Conservation (phyloP, 2,113 vertebrate species). For the Phodopus roborovskii region DNA sequence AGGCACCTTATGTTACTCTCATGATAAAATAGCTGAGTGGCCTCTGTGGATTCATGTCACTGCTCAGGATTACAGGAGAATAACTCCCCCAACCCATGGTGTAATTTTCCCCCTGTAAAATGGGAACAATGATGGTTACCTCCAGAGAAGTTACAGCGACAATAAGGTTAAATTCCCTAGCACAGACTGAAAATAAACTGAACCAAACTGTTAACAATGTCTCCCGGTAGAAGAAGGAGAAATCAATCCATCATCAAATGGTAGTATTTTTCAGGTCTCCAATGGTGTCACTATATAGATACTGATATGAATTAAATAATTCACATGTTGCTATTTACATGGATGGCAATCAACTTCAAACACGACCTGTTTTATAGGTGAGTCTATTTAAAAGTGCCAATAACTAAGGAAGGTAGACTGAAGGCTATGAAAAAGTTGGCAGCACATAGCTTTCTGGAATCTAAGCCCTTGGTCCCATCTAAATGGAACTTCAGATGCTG, state of each 20-base stretch:
- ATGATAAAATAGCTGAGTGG: background rate
- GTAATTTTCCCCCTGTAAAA: slow-evolving; percentile 40
- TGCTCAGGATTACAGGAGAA: background rate
- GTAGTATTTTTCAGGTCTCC: background rate
- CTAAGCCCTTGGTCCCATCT: background rate
- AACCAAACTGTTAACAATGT: background rate
- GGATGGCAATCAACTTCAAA: slow-evolving; percentile 14
- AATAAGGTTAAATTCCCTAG: background rate
- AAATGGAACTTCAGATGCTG: background rate
- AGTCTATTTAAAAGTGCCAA: background rate
- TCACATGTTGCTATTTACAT: slow-evolving; percentile 8
- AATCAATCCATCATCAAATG: background rate
- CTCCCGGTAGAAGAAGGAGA: background rate
- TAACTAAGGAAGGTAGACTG: background rate
- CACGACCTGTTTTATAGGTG: background rate
- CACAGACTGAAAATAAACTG: background rate
- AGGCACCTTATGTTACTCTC: background rate
- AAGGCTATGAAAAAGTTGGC: background rate
- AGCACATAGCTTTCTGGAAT: background rate
- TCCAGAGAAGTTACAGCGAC: background rate
- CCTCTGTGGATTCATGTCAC: background rate
- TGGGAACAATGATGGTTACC: background rate
- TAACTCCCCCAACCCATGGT: too few relatives aligned
- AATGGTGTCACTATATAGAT: slow-evolving; percentile 15
- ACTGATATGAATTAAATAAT: background rate